Evolutionary conservation across 2,888 invertebrate species (phyloP), one percentile per base, ranked within the genome.

Genomic region (Drosophila imparisetae): DNA sequence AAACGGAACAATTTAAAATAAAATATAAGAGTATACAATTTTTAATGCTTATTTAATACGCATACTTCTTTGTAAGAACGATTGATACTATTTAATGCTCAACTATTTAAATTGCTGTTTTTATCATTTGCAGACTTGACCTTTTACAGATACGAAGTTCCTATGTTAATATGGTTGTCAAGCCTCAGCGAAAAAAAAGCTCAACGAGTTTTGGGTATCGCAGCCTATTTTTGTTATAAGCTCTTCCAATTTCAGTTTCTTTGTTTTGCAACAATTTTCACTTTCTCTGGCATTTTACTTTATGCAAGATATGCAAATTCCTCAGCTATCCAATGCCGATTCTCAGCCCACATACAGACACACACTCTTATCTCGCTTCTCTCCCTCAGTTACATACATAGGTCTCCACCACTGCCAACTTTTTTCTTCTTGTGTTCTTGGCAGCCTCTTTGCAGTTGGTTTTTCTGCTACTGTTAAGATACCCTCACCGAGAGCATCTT

Each of bases 301-400:
- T 78, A 66, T 78, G 78, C 81, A 63, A 78, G 81, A 81, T 78
- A 78, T 81, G 78, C 78, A 78, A 78, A 78, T 78, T 81, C 78
- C 78, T 64, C 40, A 72, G 68, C 68, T 72, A 65, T 62, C 77
- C 54, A 63, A 40, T 64, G 76, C 61, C 63, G 61, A 61, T 64
- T 73, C 75, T 48, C 62, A 64, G 34, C 18, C 75, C 58, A 58
- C 38, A 48, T 45, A 38, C 53, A 13, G 6, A 13, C 38, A 38
- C 30, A 63, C 50, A 48, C 50, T 36, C 72, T 62, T 77, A 77
- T 77, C 64, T 65, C 21, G 34, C 34, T 45, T 18, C 11, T 49
- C 15, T n/a, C 27, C n/a, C n/a, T 32, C 18, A 48, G 11, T 21
- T 24, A n/a, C n/a, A n/a, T n/a, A n/a, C n/a, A n/a, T n/a, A 57